These are phyloP conservation scores for Brachyptera risi DNA, from an alignment of 2,888 invertebrate genomes.

Conservation along the genomic window DNA sequence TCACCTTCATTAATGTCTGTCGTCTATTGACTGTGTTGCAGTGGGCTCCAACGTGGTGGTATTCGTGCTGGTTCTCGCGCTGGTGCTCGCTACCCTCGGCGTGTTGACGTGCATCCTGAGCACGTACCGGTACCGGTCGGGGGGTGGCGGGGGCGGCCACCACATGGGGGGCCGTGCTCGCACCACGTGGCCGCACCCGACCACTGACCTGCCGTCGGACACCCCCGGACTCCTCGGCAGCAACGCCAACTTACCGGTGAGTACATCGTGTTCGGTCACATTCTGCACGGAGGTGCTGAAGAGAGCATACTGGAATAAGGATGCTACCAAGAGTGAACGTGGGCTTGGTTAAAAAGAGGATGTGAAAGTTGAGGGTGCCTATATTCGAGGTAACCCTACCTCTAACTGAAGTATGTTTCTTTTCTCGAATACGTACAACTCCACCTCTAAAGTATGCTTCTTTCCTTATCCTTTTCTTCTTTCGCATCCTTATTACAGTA, in stretches of 20 bases:
- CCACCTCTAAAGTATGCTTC: too few relatives aligned
- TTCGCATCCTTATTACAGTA: too few relatives aligned
- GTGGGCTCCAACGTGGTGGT: constrained; percentile 32
- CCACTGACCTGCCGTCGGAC: background rate
- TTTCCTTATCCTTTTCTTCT: too few relatives aligned
- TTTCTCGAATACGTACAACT: too few relatives aligned
- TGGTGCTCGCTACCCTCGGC: constrained; percentile 35
- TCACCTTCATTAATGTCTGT: background rate
- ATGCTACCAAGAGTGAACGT: too few relatives aligned
- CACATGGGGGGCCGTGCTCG: background rate
- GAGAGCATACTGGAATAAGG: too few relatives aligned
- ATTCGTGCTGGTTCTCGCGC: constrained; percentile 35
- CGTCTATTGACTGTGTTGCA: constrained; percentile 22
- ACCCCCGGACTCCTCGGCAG: background rate
- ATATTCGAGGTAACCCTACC: too few relatives aligned
- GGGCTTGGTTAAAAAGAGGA: too few relatives aligned
- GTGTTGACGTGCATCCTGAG: constrained; percentile 36
- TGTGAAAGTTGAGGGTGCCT: too few relatives aligned
- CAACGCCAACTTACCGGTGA: constrained; percentile 6
- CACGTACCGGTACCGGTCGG: constrained; percentile 28
- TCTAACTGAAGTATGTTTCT: too few relatives aligned
- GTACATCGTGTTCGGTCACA: too few relatives aligned
- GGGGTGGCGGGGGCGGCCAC: constrained; percentile 17
- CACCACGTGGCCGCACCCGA: background rate
- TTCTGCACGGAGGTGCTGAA: too few relatives aligned